Evolutionary conservation across 2,888 invertebrate species (phyloP).

Genomic region (Diarsia brunnea): DNA sequence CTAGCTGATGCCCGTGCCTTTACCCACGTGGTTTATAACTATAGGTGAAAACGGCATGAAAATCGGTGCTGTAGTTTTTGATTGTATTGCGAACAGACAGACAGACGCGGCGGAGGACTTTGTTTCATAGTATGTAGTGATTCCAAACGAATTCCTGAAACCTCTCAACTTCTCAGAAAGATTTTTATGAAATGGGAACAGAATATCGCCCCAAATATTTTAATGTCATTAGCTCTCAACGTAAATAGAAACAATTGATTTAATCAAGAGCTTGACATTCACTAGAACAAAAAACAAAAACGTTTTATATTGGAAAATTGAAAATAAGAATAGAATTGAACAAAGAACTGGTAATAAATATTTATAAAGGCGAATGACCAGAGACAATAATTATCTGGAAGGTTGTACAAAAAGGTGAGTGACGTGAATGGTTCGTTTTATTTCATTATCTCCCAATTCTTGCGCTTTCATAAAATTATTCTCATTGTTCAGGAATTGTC

Average conservation of each 20-base stretch:
- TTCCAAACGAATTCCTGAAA: too few species aligned
- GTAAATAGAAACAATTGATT: slow-evolving; percentile 35
- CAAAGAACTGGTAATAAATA: slow-evolving; percentile 57
- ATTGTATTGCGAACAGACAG: too few species aligned
- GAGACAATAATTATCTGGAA: slow-evolving; percentile 63
- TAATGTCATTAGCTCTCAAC: slow-evolving; percentile 15
- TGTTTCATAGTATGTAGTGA: too few species aligned
- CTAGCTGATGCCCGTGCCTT: too few species aligned
- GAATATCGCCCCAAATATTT: background rate
- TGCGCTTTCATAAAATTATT: slow-evolving; percentile 51
- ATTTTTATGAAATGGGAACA: background rate
- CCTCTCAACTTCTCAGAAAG: background rate
- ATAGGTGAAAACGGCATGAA: too few species aligned
- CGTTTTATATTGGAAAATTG: slow-evolving; percentile 20
- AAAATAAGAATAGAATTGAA: slow-evolving; percentile 30
- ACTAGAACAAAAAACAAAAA: slow-evolving; percentile 32
- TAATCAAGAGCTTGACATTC: slow-evolving; percentile 36
- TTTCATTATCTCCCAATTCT: slow-evolving; percentile 59
- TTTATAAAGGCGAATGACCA: slow-evolving; percentile 53
- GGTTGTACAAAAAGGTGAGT: slow-evolving; percentile 54
- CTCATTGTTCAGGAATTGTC: slow-evolving; percentile 38
- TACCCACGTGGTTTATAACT: too few species aligned
- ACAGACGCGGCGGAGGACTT: too few species aligned
- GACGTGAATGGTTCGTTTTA: slow-evolving; percentile 65
- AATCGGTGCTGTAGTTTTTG: too few species aligned